Conservation (phyloP, 1,140 invertebrate species). For the Leptinotarsa undecemlineata region DNA sequence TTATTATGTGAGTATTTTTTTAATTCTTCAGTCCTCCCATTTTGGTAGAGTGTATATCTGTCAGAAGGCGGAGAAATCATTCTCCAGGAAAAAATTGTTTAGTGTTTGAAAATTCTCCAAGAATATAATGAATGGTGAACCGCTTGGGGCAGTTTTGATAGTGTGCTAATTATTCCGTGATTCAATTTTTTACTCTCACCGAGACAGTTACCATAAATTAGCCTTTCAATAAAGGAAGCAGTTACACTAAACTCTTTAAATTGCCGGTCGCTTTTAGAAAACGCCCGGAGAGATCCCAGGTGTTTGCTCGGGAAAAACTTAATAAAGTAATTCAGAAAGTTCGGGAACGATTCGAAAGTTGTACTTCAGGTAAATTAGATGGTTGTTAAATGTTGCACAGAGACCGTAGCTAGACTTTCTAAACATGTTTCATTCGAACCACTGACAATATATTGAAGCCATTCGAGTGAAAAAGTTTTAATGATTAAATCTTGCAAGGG, state of each 20-base stretch:
- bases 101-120: too few relatives aligned
- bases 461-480: background rate
- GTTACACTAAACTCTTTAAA: background rate
- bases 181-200: too few relatives aligned
- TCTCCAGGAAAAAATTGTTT: too few relatives aligned
- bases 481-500: background rate
- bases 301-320: background rate
- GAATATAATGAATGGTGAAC: too few relatives aligned
- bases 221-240: too few relatives aligned
- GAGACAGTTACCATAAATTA: too few relatives aligned
- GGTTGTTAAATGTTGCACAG: background rate
- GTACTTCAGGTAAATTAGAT: conserved; percentile 1
- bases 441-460: background rate
- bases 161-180: too few relatives aligned
- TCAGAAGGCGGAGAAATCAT: too few relatives aligned
- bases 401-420: background rate
- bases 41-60: too few relatives aligned
- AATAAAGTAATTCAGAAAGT: background rate
- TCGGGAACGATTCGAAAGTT: background rate
- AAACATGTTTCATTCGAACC: background rate
- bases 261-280: background rate
- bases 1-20: too few relatives aligned
- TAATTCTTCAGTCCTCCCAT: too few relatives aligned
- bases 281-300: background rate
- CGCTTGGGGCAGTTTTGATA: too few relatives aligned